Percentiles rank a stretch among this genome's conserved stretches.
These are phyloP conservation scores for Hoplodrina ambigua DNA, from an alignment of 2,888 invertebrate species.

Conservation along the genomic window DNA sequence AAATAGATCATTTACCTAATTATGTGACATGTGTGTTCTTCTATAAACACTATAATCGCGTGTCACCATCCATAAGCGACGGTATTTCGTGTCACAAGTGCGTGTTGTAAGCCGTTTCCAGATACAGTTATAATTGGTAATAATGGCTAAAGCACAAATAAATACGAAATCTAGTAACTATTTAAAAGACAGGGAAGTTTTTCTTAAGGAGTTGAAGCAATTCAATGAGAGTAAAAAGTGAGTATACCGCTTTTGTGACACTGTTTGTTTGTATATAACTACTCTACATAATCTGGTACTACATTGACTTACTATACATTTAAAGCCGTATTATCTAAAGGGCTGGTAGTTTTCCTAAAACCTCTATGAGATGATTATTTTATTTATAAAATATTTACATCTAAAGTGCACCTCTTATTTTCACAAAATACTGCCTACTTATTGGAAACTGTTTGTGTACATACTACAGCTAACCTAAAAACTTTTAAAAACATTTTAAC, in stretches of 20 bases:
- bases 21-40: constrained; percentile 43
- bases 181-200: constrained; percentile 94
- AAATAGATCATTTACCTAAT: constrained; percentile 37
- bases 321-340: not conserved
- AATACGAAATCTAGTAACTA: constrained; percentile 92
- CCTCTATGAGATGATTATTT: not conserved
- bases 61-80: constrained; percentile 19
- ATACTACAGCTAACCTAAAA: constrained; percentile 35
- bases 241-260: constrained; percentile 77
- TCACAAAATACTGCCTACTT: too few relatives aligned
- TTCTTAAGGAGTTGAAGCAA: constrained; percentile 96
- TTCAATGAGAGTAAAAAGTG: constrained; percentile 98
- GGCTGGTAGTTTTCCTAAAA: not conserved
- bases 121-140: constrained; percentile 77
- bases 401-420: not conserved
- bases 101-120: constrained; percentile 33
- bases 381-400: not conserved
- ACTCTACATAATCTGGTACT: not conserved
- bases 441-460: constrained; percentile 7
- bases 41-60: constrained; percentile 19
- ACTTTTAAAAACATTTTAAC: not conserved
- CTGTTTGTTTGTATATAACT: constrained; percentile 6
- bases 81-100: constrained; percentile 30
- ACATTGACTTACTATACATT: not conserved
- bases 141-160: constrained; percentile 88